Evolutionary conservation across 23 tunicate species (phyloP).

Genomic region (Clavelina lepadiformis): DNA sequence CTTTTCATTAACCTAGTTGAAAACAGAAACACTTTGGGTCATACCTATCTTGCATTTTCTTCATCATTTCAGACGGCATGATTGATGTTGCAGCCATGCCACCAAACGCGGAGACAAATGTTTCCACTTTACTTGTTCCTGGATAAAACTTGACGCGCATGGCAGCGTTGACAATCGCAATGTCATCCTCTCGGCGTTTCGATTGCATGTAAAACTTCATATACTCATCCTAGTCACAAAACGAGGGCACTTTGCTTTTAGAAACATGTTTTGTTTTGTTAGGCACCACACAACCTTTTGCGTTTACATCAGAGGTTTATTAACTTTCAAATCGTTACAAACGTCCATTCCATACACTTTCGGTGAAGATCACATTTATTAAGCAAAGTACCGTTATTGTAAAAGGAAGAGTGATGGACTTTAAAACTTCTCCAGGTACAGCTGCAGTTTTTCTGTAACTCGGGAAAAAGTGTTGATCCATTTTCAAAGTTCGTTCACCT

Average conservation of each 20-base stretch:
- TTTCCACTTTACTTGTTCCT: slow-evolving; percentile 35
- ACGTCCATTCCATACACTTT: no score
- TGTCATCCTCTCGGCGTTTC: slow-evolving; percentile 86
- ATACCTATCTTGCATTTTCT: slow-evolving; percentile 66
- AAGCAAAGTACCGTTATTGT: no score
- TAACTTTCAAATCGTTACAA: no score
- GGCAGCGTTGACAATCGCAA: slow-evolving; percentile 96
- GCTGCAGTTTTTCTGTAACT: slow-evolving; percentile 78
- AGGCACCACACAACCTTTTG: no score
- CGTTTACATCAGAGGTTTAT: no score
- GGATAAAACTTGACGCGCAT: slow-evolving; percentile 72
- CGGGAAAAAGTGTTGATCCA: slow-evolving; percentile 86
- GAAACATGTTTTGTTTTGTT: neutral
- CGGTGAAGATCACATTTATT: no score
- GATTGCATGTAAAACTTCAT: slow-evolving; percentile 81
- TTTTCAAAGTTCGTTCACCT: slow-evolving; percentile 41
- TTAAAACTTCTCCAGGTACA: slow-evolving; percentile 39
- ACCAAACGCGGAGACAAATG: slow-evolving; percentile 72
- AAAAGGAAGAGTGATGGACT: slow-evolving; percentile 46
- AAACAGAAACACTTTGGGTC: no score
- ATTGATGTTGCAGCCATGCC: slow-evolving; percentile 85
- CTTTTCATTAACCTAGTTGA: no score
- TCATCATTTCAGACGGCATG: slow-evolving; percentile 55
- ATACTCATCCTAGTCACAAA: slow-evolving; percentile 42
- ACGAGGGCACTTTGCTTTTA: neutral